Conservation (phyloP, 2,797 vertebrate genomes). For the Protonibea diacanthus region DNA sequence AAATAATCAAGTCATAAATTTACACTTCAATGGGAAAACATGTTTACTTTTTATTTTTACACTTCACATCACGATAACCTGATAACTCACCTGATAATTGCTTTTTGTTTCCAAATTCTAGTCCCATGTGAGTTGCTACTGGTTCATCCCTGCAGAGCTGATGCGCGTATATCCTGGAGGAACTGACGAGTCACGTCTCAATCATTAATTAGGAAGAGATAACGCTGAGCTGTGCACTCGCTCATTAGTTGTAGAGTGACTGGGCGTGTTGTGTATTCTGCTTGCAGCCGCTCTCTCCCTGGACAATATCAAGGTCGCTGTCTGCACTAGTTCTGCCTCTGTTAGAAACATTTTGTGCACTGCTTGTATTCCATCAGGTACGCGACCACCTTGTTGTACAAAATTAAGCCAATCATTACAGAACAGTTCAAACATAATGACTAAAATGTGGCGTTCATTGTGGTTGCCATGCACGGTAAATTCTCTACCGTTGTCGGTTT, state of each 20-base stretch:
- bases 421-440: slow-evolving; percentile 44
- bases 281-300: slow-evolving; percentile 10
- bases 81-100: slow-evolving; percentile 54
- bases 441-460: slow-evolving; percentile 36
- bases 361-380: slow-evolving; percentile 48
- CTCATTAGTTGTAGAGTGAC: slow-evolving; percentile 62
- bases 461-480: slow-evolving; percentile 27
- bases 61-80: slow-evolving; percentile 23
- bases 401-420: slow-evolving; percentile 58
- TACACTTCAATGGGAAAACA: slow-evolving; percentile 55
- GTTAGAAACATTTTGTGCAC: slow-evolving; percentile 24
- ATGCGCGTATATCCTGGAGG: slow-evolving; percentile 9
- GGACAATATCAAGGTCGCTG: slow-evolving; percentile 67
- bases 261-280: slow-evolving; percentile 52
- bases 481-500: slow-evolving; percentile 33
- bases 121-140: slow-evolving; percentile 3
- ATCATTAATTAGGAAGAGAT: slow-evolving; percentile 71
- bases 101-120: slow-evolving; percentile 28
- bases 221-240: slow-evolving; percentile 54
- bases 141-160: slow-evolving; percentile 26
- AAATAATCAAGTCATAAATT: slow-evolving; percentile 50
- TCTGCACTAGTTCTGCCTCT: slow-evolving; percentile 28
- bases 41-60: slow-evolving; percentile 28
- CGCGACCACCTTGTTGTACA: slow-evolving; percentile 39
- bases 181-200: slow-evolving; percentile 55